Conservation (phyloP, 2,888 invertebrate genomes). For the Alviniconcha strummeri region DNA sequence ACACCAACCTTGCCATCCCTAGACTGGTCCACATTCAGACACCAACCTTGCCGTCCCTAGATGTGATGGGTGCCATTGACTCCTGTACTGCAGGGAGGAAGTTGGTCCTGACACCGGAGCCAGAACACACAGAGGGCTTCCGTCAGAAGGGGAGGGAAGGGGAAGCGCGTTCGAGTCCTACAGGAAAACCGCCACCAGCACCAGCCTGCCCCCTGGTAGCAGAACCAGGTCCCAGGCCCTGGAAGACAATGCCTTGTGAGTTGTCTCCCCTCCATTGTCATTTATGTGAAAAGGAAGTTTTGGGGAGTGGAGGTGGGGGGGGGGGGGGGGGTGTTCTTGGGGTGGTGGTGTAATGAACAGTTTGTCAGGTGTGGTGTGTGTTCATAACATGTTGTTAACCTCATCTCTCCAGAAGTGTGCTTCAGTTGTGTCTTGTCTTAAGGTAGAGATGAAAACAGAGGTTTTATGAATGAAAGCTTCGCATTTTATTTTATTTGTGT, state of each 20-base stretch:
- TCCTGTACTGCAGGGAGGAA: neutral
- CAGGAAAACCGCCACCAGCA: conserved; percentile 81
- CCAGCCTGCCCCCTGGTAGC: neutral
- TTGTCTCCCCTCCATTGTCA: neutral
- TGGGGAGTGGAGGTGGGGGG: neutral
- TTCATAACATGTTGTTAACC: no score
- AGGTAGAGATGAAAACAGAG: no score
- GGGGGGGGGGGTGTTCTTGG: neutral
- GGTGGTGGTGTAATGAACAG: neutral
- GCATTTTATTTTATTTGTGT: neutral
- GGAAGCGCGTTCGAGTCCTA: conserved; percentile 97
- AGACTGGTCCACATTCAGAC: no score
- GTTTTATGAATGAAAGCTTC: no score
- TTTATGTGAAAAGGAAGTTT: no score
- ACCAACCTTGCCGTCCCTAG: no score
- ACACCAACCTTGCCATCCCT: no score
- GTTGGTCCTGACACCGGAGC: neutral
- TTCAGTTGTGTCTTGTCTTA: no score
- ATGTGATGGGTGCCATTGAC: no score
- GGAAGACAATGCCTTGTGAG: neutral
- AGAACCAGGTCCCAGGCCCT: no score
- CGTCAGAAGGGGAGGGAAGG: conserved; percentile 65
- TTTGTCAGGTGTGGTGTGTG: neutral
- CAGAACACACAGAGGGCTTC: neutral
- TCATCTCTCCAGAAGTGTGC: no score